Evolutionary conservation across 2,888 invertebrate species (phyloP).

Genomic region (Diploptera punctata): DNA sequence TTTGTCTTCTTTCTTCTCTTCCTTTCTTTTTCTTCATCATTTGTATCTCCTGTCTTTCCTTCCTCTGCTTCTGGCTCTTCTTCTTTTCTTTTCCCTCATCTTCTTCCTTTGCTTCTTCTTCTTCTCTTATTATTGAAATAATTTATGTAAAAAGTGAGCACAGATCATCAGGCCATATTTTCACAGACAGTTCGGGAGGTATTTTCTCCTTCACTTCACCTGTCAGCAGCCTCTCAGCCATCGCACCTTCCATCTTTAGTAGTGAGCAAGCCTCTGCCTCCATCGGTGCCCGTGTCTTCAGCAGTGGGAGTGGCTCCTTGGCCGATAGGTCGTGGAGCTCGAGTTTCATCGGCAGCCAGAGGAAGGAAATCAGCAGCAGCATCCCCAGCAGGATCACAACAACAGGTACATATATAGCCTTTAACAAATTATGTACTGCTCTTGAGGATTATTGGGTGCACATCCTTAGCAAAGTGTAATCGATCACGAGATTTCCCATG

Average conservation of each 20-base stretch:
- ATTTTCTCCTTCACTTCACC: slow-evolving; percentile 45
- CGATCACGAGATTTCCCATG: too few species aligned
- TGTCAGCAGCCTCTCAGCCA: slow-evolving; percentile 35
- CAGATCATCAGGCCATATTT: slow-evolving; percentile 49
- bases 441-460: too few species aligned
- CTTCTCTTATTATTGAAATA: background rate
- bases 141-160: slow-evolving; percentile 1
- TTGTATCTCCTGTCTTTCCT: too few species aligned
- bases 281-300: slow-evolving; percentile 22
- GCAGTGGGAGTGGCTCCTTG: slow-evolving; percentile 30
- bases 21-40: too few species aligned
- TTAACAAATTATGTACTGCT: too few species aligned
- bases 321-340: slow-evolving; percentile 34
- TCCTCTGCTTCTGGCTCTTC: too few species aligned
- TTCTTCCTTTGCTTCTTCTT: too few species aligned
- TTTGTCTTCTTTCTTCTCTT: too few species aligned
- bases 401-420: too few species aligned
- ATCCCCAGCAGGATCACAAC: slow-evolving; percentile 23
- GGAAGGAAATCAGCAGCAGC: slow-evolving; percentile 30
- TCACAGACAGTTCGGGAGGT: slow-evolving; percentile 67
- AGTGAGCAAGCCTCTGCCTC: slow-evolving; percentile 22
- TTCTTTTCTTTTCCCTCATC: too few species aligned
- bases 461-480: too few species aligned
- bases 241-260: slow-evolving; percentile 33
- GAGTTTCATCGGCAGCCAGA: slow-evolving; percentile 30